Conservation (phyloP, 37 sponge, comb jelly and placozoan genomes). For the Tethya wilhelma region DNA sequence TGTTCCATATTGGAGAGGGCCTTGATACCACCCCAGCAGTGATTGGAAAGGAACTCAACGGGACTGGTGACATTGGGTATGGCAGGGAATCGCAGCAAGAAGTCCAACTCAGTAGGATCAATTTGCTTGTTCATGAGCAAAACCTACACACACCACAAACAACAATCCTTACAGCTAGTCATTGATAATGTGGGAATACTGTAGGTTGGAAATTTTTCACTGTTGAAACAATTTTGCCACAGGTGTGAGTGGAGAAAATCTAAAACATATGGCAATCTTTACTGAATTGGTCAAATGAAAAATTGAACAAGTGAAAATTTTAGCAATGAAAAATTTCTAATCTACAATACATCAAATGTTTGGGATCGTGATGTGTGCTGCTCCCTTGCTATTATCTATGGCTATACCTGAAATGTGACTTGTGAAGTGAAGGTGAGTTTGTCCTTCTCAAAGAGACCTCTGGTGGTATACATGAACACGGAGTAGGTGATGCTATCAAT, state of each 20-base stretch:
- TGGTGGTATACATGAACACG: conserved; percentile 94
- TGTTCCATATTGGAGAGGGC: conserved; percentile 96
- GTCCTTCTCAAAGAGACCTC: conserved; percentile 97
- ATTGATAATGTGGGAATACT: too few relatives aligned
- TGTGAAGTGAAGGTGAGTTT: conserved; percentile 97
- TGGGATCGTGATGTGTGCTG: too few relatives aligned
- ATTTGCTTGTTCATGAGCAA: conserved; percentile 91
- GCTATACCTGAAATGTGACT: conserved; percentile 87
- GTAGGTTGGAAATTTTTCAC: too few relatives aligned
- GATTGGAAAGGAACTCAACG: conserved; percentile 94
- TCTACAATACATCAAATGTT: neutral
- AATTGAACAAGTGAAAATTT: too few relatives aligned
- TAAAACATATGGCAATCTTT: too few relatives aligned
- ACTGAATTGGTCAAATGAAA: too few relatives aligned
- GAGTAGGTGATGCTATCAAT: conserved; percentile 97
- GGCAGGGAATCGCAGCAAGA: conserved; percentile 92
- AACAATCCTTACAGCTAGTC: too few relatives aligned
- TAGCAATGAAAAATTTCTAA: too few relatives aligned
- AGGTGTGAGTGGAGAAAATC: neutral
- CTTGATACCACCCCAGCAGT: conserved; percentile 97
- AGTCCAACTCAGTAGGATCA: conserved; percentile 93
- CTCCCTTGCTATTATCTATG: neutral
- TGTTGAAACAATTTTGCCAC: neutral
- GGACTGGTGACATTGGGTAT: conserved; percentile 92
- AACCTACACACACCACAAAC: too few relatives aligned